Evolutionary conservation across 2,797 vertebrate genomes (phyloP).

Genomic region (Chaetodon trifasciatus): DNA sequence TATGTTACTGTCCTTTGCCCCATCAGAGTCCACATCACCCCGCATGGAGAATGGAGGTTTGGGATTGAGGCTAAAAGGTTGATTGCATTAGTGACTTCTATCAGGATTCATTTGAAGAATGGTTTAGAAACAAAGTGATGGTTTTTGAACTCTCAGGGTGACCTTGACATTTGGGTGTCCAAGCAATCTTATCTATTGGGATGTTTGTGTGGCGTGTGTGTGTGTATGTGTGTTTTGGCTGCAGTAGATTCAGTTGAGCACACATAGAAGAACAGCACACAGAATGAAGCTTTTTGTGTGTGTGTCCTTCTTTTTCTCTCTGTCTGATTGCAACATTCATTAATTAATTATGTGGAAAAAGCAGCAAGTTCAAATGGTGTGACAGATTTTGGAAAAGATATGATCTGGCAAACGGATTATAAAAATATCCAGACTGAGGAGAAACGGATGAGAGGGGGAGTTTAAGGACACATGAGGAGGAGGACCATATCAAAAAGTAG

Average conservation of each 20-base stretch:
- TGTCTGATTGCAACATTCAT: slow-evolving; percentile 1
- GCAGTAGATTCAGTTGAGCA: slow-evolving; percentile 6
- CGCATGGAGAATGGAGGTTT: slow-evolving; percentile 57
- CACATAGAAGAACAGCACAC: background rate
- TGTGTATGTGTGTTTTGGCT: background rate
- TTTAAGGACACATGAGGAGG: slow-evolving; percentile 21
- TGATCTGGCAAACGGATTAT: slow-evolving; percentile 21
- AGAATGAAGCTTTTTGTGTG: background rate
- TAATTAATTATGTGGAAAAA: slow-evolving; percentile 32
- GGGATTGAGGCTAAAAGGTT: slow-evolving; percentile 78
- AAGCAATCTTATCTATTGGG: slow-evolving; percentile 54
- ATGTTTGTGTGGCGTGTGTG: slow-evolving; percentile 20
- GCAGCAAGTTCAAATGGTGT: background rate
- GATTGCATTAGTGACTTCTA: slow-evolving; percentile 81
- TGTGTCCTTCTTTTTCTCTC: background rate
- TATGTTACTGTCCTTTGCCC: slow-evolving; percentile 69
- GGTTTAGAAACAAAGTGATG: slow-evolving; percentile 78
- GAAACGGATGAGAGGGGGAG: background rate
- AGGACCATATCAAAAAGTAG: background rate
- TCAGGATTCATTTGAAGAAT: slow-evolving; percentile 78
- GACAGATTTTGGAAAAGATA: slow-evolving; percentile 10
- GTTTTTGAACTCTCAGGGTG: slow-evolving; percentile 73
- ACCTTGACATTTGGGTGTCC: slow-evolving; percentile 70
- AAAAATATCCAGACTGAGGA: slow-evolving; percentile 22
- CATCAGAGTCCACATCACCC: slow-evolving; percentile 45